Conservation (phyloP, 2,888 invertebrate species). For the Eupeodes latifasciatus region DNA sequence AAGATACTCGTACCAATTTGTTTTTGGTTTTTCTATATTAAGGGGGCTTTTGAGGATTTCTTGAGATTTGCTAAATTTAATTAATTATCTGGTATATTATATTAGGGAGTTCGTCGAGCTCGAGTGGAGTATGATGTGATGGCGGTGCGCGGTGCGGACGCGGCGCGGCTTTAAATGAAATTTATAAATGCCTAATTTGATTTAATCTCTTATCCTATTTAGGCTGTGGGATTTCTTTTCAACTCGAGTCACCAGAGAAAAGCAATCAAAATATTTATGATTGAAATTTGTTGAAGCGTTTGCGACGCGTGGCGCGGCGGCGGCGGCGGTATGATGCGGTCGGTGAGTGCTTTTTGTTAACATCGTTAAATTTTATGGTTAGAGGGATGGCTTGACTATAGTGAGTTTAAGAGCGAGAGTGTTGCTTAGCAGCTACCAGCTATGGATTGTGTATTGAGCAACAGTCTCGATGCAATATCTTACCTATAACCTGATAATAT, state of each 20-base stretch:
- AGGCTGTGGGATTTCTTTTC: neutral
- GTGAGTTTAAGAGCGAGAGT: no score
- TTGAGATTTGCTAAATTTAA: constrained; percentile 37
- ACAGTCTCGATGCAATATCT: no score
- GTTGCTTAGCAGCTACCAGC: no score
- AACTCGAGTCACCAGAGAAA: neutral
- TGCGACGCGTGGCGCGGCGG: no score
- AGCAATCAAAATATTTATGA: constrained; percentile 19
- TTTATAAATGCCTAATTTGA: constrained; percentile 29
- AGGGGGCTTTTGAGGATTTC: constrained; percentile 16
- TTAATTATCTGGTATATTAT: constrained; percentile 9
- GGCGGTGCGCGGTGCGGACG: neutral
- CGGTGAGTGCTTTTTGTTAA: no score
- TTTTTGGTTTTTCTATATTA: constrained; percentile 16
- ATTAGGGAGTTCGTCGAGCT: neutral
- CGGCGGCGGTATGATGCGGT: neutral
- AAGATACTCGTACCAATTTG: constrained; percentile 35
- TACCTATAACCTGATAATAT: no score
- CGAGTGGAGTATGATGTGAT: no score
- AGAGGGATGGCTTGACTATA: no score
- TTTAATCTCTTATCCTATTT: constrained; percentile 10
- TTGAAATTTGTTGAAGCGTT: neutral
- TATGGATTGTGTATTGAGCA: no score
- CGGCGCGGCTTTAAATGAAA: neutral
- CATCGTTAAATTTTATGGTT: no score